Base-by-base conservation (phyloP, 2,113 vertebrate genomes). In the Ailurus styani region DNA sequence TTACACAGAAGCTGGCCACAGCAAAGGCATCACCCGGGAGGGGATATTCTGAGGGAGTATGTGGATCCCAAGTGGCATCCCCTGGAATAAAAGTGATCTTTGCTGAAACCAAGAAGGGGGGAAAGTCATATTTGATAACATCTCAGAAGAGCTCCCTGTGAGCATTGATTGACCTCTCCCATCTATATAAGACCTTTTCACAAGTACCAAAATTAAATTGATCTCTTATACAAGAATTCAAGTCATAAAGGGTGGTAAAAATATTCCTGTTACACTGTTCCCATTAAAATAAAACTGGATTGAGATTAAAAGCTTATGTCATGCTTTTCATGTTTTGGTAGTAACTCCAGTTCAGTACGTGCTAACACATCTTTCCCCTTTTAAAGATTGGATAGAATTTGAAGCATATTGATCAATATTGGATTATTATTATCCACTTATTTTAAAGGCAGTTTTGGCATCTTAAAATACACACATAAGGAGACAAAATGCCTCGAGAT, bases 71-170 rank as follows among this genome's bases (percentile, higher is more conserved):
- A 99, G 98, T 99, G 99, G 96, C 99, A 99, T 97, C 99, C 99
- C 99, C 99, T 23, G 98, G 98, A 64, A 99, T 99, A 97, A 99
- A 99, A 97, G 99, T 99, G 99, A 98, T 99, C 92, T 99, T 99
- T 93, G 93, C 96, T 29, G 99, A 99, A 81, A 98, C 99, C 97
- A 98, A 95, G 97, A 99, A 99, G 96, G 60, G 18, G 31, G 98
- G 99, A 90, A 98, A 99, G 96, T 52, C 42, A 79, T 98, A 99
- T 88, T 87, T 99, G 93, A 99, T 99, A 97, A 98, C 98, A 99
- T 98, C 98, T 99, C 89, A 99, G 99, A 98, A 98, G 15, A 93
- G 31, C 98, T 88, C 99, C 99, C 90, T 97, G 98, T 23, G 97
- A 98, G 66, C 98, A 98, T 97, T 93, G 97, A 89, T 97, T 97